Evolutionary conservation across 1,140 invertebrate species (phyloP).

Genomic region (Calycopis cecrops): DNA sequence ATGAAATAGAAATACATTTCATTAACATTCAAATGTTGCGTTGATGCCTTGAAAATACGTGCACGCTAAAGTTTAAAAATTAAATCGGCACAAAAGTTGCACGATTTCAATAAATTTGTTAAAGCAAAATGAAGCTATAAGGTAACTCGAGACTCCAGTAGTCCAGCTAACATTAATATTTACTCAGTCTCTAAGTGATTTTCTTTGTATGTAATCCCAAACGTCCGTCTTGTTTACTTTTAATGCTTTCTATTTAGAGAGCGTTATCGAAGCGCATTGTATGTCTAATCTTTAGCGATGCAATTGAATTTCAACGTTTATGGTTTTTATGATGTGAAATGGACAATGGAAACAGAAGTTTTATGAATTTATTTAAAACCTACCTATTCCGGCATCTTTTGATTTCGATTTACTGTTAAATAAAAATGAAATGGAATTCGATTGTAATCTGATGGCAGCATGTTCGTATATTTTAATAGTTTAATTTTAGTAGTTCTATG

Average conservation of each 20-base stretch:
- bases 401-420: not conserved
- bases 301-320: constrained; percentile 25
- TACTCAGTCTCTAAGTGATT: constrained; percentile 50
- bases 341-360: constrained; percentile 3
- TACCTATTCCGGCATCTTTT: not conserved
- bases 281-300: constrained; percentile 24
- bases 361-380: constrained; percentile 3
- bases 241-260: constrained; percentile 41
- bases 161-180: constrained; percentile 54
- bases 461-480: not conserved
- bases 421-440: no score
- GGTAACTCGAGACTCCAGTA: constrained; percentile 52
- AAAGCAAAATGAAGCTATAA: constrained; percentile 67
- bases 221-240: constrained; percentile 40
- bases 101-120: constrained; percentile 71
- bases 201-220: constrained; percentile 55
- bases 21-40: not conserved
- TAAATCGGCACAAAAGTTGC: constrained; percentile 34
- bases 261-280: constrained; percentile 34
- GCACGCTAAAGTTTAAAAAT: constrained; percentile 34
- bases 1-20: no score
- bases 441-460: not conserved
- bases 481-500: no score
- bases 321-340: constrained; percentile 8
- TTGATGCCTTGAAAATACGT: not conserved